These are phyloP conservation scores for Nudaria mundana DNA, from an alignment of 2,888 invertebrate species.

Conservation along the genomic window DNA sequence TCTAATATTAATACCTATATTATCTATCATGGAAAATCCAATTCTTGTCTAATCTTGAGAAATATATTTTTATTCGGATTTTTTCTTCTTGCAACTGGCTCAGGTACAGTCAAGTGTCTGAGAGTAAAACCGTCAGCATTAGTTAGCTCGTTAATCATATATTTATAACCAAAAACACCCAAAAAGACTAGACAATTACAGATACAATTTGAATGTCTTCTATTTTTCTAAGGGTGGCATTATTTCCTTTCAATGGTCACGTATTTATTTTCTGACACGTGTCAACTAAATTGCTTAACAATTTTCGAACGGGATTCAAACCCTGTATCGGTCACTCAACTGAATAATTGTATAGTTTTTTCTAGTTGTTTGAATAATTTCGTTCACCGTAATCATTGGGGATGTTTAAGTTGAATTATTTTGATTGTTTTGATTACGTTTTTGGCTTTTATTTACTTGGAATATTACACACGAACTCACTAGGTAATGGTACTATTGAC, in stretches of 20 bases:
- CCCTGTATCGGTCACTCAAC: slow-evolving; percentile 27
- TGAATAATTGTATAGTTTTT: slow-evolving; percentile 39
- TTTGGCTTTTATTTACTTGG: background rate
- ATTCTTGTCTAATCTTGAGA: too few relatives aligned
- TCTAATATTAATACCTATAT: too few relatives aligned
- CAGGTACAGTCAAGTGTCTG: too few relatives aligned
- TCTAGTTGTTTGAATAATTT: slow-evolving; percentile 17
- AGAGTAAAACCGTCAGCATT: too few relatives aligned
- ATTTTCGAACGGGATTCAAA: slow-evolving; percentile 26
- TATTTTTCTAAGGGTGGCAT: slow-evolving; percentile 14
- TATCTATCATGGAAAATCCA: too few relatives aligned
- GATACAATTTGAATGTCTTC: slow-evolving; percentile 2
- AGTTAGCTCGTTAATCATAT: background rate
- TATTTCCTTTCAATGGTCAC: slow-evolving; percentile 17
- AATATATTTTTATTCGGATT: too few relatives aligned
- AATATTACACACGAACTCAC: too few relatives aligned
- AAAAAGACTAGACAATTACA: slow-evolving; percentile 2
- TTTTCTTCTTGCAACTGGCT: too few relatives aligned
- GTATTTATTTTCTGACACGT: slow-evolving; percentile 40
- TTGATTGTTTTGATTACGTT: background rate
- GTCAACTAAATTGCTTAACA: slow-evolving; percentile 47
- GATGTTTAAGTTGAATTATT: background rate
- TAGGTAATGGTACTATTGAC: too few relatives aligned
- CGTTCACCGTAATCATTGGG: slow-evolving; percentile 22
- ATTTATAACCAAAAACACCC: background rate